These are phyloP conservation scores for Synanthedon andrenaeformis DNA, from an alignment of 2,888 invertebrate genomes.

Conservation along the genomic window DNA sequence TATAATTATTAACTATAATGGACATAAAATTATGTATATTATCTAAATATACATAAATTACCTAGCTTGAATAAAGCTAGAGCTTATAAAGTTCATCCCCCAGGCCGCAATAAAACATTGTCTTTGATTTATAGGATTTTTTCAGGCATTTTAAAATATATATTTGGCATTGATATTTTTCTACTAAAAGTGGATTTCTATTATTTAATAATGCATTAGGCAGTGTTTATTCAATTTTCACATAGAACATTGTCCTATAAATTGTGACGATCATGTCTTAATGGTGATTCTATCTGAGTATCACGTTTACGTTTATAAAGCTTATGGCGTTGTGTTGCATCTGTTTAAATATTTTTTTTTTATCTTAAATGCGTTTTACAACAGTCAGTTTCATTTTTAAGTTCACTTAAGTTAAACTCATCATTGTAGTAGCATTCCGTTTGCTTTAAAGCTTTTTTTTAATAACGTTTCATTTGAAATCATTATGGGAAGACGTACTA, in stretches of 20 bases:
- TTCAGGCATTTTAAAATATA: no score
- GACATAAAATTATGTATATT: no score
- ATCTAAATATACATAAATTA: no score
- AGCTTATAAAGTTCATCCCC: no score
- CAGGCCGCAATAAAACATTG: no score
- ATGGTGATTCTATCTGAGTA: constrained; percentile 47
- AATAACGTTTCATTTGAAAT: not conserved
- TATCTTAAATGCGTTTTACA: constrained; percentile 54
- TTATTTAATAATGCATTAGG: not conserved
- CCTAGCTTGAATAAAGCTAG: no score
- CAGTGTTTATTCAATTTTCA: constrained; percentile 7
- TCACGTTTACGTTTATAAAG: constrained; percentile 57
- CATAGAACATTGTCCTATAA: constrained; percentile 32
- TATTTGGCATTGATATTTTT: no score
- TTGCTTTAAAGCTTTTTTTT: constrained; percentile 1
- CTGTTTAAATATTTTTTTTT: constrained; percentile 40
- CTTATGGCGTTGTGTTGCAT: constrained; percentile 29
- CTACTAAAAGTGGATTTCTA: no score
- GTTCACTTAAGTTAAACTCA: constrained; percentile 15
- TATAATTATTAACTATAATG: no score
- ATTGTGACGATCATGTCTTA: constrained; percentile 53
- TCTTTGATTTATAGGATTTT: no score
- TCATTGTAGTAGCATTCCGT: constrained; percentile 55
- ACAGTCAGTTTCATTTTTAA: constrained; percentile 30
- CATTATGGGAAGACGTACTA: not conserved